These are phyloP conservation scores for Conger conger DNA, from an alignment of 2,113 vertebrate genomes.

Conservation along the genomic window DNA sequence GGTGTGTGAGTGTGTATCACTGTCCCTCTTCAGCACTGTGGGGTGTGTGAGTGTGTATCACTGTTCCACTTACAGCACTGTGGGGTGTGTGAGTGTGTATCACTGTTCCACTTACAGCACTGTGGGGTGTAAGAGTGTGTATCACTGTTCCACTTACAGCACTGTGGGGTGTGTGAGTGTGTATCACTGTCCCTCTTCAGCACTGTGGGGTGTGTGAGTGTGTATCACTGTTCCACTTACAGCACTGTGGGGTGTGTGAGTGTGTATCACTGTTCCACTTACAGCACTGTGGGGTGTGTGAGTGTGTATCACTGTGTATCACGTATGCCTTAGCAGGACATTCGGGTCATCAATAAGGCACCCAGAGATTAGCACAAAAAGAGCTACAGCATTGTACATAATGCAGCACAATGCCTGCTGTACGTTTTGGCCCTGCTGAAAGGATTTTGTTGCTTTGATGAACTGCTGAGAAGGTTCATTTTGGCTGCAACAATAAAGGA, in stretches of 20 bases:
- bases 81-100: too few species aligned
- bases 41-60: too few species aligned
- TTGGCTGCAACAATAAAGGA: slow-evolving; percentile 5
- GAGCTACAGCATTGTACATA: neutral
- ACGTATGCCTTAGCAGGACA: neutral
- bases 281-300: neutral
- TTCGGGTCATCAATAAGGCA: neutral
- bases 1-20: too few species aligned
- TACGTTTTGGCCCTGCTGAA: neutral
- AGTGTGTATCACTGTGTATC: neutral
- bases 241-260: neutral
- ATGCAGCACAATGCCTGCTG: neutral
- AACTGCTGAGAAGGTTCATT: neutral
- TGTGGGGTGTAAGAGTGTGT: too few species aligned
- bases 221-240: neutral
- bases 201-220: neutral
- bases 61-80: too few species aligned
- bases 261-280: neutral
- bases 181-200: too few species aligned
- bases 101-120: too few species aligned
- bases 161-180: neutral
- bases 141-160: too few species aligned
- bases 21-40: too few species aligned
- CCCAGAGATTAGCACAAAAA: neutral
- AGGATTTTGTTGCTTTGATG: neutral